phyloP scores from a whole-genome alignment of 2,888 invertebrate species.

The Callosobruchus maculatus region DNA sequence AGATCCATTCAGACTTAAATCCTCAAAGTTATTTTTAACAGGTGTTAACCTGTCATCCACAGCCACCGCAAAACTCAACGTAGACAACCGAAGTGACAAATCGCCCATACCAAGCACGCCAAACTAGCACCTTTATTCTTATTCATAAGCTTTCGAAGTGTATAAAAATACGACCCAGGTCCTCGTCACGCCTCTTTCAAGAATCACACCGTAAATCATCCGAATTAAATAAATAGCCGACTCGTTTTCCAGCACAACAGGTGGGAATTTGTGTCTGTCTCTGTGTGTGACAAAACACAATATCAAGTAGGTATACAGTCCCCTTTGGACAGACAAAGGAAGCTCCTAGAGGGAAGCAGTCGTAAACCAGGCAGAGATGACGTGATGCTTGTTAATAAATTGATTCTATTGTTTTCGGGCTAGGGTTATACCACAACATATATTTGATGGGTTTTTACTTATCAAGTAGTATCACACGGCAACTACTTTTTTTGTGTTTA shows the following conservation, averaged over 20 bases:
- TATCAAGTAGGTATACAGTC: background rate
- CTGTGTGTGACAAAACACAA: background rate
- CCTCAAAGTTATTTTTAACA: background rate
- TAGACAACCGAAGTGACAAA: background rate
- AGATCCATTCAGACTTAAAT: background rate
- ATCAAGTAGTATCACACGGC: too few species aligned
- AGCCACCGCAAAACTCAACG: background rate
- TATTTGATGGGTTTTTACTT: too few species aligned
- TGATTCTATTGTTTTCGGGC: background rate
- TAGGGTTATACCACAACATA: too few species aligned
- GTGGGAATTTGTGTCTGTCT: background rate
- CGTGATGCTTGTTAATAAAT: background rate
- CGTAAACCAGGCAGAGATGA: background rate
- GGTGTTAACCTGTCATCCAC: background rate
- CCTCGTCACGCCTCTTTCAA: background rate
- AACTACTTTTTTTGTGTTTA: too few species aligned
- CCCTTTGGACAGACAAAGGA: background rate
- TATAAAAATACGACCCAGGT: background rate
- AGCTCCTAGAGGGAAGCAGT: background rate
- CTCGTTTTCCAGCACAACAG: background rate
- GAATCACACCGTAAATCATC: background rate
- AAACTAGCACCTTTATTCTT: background rate
- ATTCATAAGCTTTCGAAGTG: background rate
- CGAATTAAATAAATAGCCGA: background rate
- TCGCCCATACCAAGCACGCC: background rate